Evolutionary conservation across 2,113 vertebrate genomes (phyloP).

Genomic region (Plotosus lineatus): DNA sequence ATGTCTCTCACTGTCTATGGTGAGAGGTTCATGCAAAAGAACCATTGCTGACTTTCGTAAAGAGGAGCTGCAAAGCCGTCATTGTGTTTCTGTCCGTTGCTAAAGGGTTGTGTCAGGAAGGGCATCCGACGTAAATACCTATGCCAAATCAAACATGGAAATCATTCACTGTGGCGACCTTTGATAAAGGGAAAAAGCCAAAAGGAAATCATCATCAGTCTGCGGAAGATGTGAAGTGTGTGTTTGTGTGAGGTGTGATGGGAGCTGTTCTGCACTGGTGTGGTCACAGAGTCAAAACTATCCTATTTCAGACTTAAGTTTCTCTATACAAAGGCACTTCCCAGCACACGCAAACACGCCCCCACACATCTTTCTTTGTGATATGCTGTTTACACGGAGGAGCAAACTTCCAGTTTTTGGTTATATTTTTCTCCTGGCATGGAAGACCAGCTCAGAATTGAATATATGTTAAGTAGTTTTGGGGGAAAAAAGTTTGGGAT

Average conservation of each 20-base stretch:
- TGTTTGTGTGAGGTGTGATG: constrained; percentile 17
- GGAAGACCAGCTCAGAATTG: neutral
- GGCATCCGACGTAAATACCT: too few relatives aligned
- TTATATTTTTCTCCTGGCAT: constrained; percentile 3
- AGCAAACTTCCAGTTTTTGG: neutral
- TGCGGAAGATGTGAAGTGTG: constrained; percentile 11
- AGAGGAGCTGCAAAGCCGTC: too few relatives aligned
- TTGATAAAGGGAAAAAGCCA: too few relatives aligned
- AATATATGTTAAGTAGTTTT: neutral
- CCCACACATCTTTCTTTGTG: neutral
- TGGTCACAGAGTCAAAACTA: constrained; percentile 10
- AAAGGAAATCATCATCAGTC: too few relatives aligned
- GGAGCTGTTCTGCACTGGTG: constrained; percentile 11
- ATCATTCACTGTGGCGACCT: too few relatives aligned
- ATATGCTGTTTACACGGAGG: neutral
- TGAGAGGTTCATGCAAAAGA: too few relatives aligned
- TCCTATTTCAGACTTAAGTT: neutral
- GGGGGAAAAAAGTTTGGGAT: neutral
- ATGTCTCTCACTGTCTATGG: too few relatives aligned
- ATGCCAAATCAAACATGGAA: too few relatives aligned
- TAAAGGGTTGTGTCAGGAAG: too few relatives aligned
- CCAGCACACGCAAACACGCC: constrained; percentile 11
- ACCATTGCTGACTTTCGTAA: too few relatives aligned
- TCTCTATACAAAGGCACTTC: constrained; percentile 10
- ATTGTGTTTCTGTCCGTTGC: too few relatives aligned